These are phyloP conservation scores for Eristalis tenax DNA, from an alignment of 2,888 invertebrate species.

Conservation along the genomic window DNA sequence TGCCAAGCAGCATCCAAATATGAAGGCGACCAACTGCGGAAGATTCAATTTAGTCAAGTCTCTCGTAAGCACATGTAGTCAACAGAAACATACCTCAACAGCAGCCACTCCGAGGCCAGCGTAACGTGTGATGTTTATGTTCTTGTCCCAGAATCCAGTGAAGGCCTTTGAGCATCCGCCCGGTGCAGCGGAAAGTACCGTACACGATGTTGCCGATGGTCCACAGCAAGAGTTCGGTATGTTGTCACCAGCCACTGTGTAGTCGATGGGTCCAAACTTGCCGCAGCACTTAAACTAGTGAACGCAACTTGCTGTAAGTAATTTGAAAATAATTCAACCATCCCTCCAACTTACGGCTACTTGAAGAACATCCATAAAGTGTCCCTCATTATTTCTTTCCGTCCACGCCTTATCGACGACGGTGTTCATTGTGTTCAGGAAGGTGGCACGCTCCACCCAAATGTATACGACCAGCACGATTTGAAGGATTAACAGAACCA, in stretches of 20 bases:
- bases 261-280: slow-evolving; percentile 74
- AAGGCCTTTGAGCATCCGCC: slow-evolving; percentile 76
- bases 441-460: slow-evolving; percentile 85
- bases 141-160: slow-evolving; percentile 80
- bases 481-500: slow-evolving; percentile 88
- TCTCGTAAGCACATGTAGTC: neutral
- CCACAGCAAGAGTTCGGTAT: slow-evolving; percentile 78
- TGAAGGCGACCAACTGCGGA: slow-evolving; percentile 86
- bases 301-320: neutral
- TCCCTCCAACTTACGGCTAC: slow-evolving; percentile 74
- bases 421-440: slow-evolving; percentile 82
- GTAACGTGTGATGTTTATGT: slow-evolving; percentile 83
- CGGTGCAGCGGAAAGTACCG: slow-evolving; percentile 62
- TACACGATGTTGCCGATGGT: slow-evolving; percentile 74
- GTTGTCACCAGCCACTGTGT: slow-evolving; percentile 70
- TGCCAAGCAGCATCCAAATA: slow-evolving; percentile 93
- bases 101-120: slow-evolving; percentile 87
- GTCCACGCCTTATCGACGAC: slow-evolving; percentile 82
- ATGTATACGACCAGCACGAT: slow-evolving; percentile 86
- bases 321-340: neutral
- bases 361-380: slow-evolving; percentile 77
- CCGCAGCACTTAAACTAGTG: slow-evolving; percentile 79
- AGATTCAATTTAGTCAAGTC: neutral
- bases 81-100: slow-evolving; percentile 84
- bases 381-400: slow-evolving; percentile 73